Percentiles rank a stretch among this genome's conserved stretches.
Evolutionary conservation across 2,113 vertebrate species (phyloP).

Genomic region (Siniperca chuatsi): DNA sequence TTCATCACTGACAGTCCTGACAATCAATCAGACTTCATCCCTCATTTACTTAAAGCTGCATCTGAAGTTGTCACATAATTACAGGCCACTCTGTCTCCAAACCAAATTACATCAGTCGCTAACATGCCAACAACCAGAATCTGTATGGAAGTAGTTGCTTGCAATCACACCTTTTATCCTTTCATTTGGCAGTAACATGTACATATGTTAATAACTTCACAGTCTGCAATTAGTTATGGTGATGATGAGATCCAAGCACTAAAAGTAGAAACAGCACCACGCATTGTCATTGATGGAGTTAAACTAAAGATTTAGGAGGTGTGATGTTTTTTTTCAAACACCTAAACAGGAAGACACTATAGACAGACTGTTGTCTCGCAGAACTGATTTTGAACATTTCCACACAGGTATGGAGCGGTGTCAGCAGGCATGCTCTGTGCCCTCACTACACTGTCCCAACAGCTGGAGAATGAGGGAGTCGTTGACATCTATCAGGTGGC

Average conservation of each 20-base stretch:
- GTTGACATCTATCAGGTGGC: slow-evolving; percentile 99
- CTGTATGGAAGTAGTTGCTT: neutral
- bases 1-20: neutral
- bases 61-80: slow-evolving; percentile 15
- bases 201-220: neutral
- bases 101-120: neutral
- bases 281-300: neutral
- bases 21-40: slow-evolving; percentile 8
- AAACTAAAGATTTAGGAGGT: neutral
- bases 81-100: neutral
- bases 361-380: neutral
- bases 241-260: neutral
- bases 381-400: slow-evolving; percentile 13
- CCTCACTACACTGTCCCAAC: slow-evolving; percentile 96
- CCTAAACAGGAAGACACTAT: neutral
- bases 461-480: slow-evolving; percentile 95
- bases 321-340: neutral
- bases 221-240: neutral
- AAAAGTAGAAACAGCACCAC: neutral
- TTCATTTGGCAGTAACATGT: neutral
- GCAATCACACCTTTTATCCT: neutral
- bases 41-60: neutral
- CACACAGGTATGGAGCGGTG: slow-evolving; percentile 93
- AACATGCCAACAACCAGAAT: neutral
- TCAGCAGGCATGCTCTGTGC: slow-evolving; percentile 96